These are phyloP conservation scores for Vimba vimba DNA, from an alignment of 2,113 vertebrate species.

Conservation along the genomic window DNA sequence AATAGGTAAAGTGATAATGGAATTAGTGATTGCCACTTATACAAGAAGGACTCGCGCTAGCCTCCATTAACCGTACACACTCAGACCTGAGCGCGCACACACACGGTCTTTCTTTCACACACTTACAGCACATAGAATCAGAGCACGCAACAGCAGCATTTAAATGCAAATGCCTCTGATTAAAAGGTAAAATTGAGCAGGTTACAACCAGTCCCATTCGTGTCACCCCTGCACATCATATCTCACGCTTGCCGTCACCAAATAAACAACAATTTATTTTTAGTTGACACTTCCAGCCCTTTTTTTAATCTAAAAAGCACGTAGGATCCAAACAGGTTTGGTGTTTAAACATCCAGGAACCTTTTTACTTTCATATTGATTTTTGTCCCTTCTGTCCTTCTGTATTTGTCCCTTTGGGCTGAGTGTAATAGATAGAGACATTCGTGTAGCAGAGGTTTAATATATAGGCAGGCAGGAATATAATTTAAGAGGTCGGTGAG, in stretches of 20 bases:
- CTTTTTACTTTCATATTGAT: conserved; percentile 32
- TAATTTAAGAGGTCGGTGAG: conserved; percentile 28
- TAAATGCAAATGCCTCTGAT: conserved; percentile 69
- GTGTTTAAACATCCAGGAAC: conserved; percentile 11
- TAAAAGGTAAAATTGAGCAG: conserved; percentile 59
- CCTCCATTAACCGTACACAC: conserved; percentile 42
- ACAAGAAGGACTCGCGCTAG: conserved; percentile 23
- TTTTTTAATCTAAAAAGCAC: not conserved
- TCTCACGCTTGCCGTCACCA: not conserved
- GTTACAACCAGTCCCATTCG: conserved; percentile 52
- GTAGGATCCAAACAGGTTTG: not conserved
- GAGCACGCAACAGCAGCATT: conserved; percentile 56
- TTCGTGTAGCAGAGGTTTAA: conserved; percentile 33
- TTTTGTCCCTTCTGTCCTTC: conserved; percentile 24
- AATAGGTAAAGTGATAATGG: conserved; percentile 56
- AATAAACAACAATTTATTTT: not conserved
- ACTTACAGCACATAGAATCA: conserved; percentile 1
- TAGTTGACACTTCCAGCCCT: not conserved
- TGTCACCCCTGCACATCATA: not conserved
- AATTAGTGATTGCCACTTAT: conserved; percentile 54
- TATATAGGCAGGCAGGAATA: conserved; percentile 30
- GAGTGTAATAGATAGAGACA: conserved; percentile 15
- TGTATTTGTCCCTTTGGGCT: conserved; percentile 13
- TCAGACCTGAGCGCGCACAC: conserved; percentile 27
- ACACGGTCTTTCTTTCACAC: conserved; percentile 21